phyloP scores from a whole-genome alignment of 2,113 vertebrate genomes.

The Neomonachus schauinslandi region DNA sequence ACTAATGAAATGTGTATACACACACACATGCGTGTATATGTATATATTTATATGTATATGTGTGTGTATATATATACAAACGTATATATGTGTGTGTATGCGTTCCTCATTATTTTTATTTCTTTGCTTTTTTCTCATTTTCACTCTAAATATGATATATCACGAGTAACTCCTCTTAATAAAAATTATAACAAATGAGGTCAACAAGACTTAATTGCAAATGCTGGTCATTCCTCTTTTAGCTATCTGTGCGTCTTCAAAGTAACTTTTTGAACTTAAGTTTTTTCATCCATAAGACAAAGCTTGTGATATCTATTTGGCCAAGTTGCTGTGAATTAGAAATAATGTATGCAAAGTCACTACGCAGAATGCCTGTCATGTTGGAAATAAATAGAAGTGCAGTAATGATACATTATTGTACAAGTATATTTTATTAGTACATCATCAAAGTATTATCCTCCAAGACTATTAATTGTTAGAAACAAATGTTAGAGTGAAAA shows the following conservation, averaged over 20 bases:
- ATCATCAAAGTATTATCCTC: not conserved
- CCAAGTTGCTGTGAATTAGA: not conserved
- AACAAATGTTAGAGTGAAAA: not conserved
- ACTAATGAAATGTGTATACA: not conserved
- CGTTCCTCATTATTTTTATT: not conserved
- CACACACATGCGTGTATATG: too few relatives aligned
- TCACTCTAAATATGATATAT: not conserved
- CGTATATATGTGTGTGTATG: not conserved
- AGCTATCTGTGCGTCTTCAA: not conserved
- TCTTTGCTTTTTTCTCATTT: not conserved
- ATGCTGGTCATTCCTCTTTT: not conserved
- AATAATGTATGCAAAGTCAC: not conserved
- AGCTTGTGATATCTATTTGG: not conserved
- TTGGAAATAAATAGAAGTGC: not conserved
- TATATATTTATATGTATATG: accelerated
- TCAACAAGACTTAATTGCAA: not conserved
- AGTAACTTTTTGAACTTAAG: not conserved
- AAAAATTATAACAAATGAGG: not conserved
- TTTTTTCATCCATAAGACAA: not conserved
- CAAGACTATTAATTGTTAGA: not conserved
- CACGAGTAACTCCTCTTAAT: not conserved
- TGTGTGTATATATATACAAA: not conserved
- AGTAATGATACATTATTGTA: not conserved
- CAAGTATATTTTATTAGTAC: not conserved
- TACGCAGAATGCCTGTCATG: not conserved